phyloP scores from a whole-genome alignment of 2,797 vertebrate genomes.

The Alfaro cultratus region DNA sequence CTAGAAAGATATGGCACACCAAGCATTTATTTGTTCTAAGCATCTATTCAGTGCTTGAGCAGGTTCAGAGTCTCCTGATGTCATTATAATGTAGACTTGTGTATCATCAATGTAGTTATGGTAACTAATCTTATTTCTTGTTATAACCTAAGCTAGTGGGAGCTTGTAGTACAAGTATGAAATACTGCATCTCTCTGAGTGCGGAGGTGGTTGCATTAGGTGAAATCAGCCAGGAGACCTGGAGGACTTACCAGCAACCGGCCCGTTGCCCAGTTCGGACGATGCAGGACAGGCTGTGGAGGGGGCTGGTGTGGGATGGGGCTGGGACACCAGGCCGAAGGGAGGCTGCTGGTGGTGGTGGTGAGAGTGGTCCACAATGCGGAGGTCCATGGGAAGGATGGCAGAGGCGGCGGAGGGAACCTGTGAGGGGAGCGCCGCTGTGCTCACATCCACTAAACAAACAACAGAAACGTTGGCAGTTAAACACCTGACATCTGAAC shows the following conservation, averaged over 20 bases:
- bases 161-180: neutral
- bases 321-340: slow-evolving; percentile 68
- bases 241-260: slow-evolving; percentile 54
- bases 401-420: slow-evolving; percentile 65
- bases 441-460: slow-evolving; percentile 72
- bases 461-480: neutral
- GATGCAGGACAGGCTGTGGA: slow-evolving; percentile 46
- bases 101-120: too few relatives aligned
- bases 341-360: slow-evolving; percentile 66
- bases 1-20: too few relatives aligned
- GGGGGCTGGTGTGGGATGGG: slow-evolving; percentile 49
- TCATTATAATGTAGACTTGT: too few relatives aligned
- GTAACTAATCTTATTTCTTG: too few relatives aligned
- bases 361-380: slow-evolving; percentile 70
- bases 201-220: neutral
- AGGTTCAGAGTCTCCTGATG: too few relatives aligned
- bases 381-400: slow-evolving; percentile 79
- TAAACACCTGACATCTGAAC: slow-evolving; percentile 29
- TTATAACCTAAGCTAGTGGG: too few relatives aligned
- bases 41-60: too few relatives aligned
- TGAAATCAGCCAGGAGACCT: neutral
- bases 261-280: slow-evolving; percentile 49
- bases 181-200: neutral
- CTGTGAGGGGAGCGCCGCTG: slow-evolving; percentile 73
- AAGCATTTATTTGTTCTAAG: too few relatives aligned